Evolutionary conservation across 2,888 invertebrate genomes (phyloP).

Genomic region (Calephelis perditalis): DNA sequence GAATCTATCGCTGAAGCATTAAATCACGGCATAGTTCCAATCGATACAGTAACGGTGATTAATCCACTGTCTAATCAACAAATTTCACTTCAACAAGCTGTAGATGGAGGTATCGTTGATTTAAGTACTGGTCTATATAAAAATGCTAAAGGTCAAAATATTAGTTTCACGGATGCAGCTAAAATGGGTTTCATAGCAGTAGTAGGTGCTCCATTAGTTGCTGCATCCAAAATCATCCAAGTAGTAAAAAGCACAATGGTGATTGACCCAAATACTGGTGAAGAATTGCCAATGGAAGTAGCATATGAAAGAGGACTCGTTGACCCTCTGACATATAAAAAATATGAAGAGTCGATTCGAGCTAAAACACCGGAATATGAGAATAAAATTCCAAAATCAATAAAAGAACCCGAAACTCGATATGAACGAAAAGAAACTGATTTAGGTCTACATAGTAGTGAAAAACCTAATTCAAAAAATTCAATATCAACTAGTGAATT

Average conservation of each 20-base stretch:
- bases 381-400: conserved; percentile 23
- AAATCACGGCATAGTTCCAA: conserved; percentile 84
- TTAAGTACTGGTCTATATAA: conserved; percentile 82
- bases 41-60: conserved; percentile 81
- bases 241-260: conserved; percentile 81
- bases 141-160: conserved; percentile 81
- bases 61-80: conserved; percentile 83
- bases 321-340: conserved; percentile 70
- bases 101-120: conserved; percentile 86
- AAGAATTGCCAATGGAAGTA: conserved; percentile 84
- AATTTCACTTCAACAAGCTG: conserved; percentile 85
- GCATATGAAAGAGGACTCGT: conserved; percentile 81
- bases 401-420: conserved; percentile 37
- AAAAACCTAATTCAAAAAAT: background rate
- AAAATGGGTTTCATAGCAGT: conserved; percentile 88
- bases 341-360: conserved; percentile 60
- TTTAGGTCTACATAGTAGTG: background rate
- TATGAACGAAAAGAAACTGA: background rate
- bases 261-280: conserved; percentile 88
- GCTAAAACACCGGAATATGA: conserved; percentile 42
- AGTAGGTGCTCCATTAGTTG: conserved; percentile 85
- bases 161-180: conserved; percentile 85
- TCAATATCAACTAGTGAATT: background rate
- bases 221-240: conserved; percentile 83
- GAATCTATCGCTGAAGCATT: conserved; percentile 87